Evolutionary conservation across 2,113 vertebrate species (phyloP), one percentile per base, ranked within the genome.

Genomic region (Serinus canaria): DNA sequence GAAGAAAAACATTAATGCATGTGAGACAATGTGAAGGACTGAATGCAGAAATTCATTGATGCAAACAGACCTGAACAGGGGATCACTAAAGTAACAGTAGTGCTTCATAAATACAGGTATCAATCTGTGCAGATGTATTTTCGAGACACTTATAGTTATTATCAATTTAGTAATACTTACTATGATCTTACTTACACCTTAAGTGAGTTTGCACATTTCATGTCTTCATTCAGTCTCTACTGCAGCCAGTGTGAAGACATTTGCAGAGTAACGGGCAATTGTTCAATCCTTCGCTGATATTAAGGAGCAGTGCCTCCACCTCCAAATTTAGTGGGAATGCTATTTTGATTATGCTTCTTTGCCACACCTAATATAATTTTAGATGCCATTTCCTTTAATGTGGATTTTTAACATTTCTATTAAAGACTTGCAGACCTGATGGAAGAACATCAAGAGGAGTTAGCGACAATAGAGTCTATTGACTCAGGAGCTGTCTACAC

Each of bases 401-500:
- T 35, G 52, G 37, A 60, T 80, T 74, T 91, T 15, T 85, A 64
- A 67, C 58, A 5, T 72, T 87, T 63, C 44, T 43, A 24, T 90
- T 62, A n/a, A 55, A 98, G 98, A 93, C 98, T 98, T 81, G 98
- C 98, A 92, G 98, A 98, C 83, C 97, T 98, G 25, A 97, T 98
- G 97, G 98, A 98, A 96, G 97, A 98, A 83, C 97, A 98, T 91
- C 98, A 98, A 92, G 98, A 98, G 79, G 98, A 98, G 56, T 86
- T 98, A 83, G 98, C 98, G 17, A 98, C 98, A 74, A 98, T 98
- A 62, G 98, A 98, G 70, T 95, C 98, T 50, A 92, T 98, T 0
- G 98, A 98, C 81, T 98, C 98, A 3, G 98, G 98, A 44, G 98
- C 98, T 43, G 98, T 98, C 83, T 98, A 98, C 68, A 98, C 98